Percentiles rank a stretch among this genome's conserved stretches.
phyloP scores from a whole-genome alignment of 2,888 invertebrate genomes.

The Nephrotoma flavescens region DNA sequence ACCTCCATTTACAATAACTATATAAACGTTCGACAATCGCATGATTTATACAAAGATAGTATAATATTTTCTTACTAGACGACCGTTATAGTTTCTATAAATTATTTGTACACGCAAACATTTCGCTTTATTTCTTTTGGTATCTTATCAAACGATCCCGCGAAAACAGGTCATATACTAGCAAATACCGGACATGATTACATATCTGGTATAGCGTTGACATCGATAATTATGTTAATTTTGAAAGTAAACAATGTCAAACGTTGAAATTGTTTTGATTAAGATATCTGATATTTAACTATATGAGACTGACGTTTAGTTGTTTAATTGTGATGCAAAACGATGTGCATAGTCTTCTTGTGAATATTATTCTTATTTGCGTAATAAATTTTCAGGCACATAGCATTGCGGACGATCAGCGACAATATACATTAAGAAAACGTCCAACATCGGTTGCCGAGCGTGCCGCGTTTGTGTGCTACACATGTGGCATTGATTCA shows the following conservation, averaged over 20 bases:
- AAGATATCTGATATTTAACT: background rate
- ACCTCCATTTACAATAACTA: too few species aligned
- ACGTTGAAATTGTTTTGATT: background rate
- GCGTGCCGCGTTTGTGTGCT: slow-evolving; percentile 69
- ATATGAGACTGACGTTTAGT: background rate
- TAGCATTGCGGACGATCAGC: background rate
- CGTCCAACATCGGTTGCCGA: slow-evolving; percentile 48
- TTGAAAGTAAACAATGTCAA: background rate
- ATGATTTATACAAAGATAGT: too few species aligned
- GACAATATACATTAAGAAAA: slow-evolving; percentile 58
- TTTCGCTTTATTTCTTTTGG: background rate
- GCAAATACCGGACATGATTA: background rate
- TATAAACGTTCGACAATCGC: too few species aligned
- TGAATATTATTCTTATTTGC: background rate
- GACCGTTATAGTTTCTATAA: background rate
- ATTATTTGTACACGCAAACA: background rate
- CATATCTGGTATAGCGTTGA: background rate
- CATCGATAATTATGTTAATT: background rate
- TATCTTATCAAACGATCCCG: background rate
- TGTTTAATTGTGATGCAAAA: background rate
- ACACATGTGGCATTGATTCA: slow-evolving; percentile 72
- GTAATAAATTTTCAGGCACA: background rate
- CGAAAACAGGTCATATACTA: background rate
- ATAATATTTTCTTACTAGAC: too few species aligned
- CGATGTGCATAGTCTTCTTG: background rate